phyloP scores from a whole-genome alignment of 1,140 invertebrate genomes.

The Heterodera schachtii region DNA sequence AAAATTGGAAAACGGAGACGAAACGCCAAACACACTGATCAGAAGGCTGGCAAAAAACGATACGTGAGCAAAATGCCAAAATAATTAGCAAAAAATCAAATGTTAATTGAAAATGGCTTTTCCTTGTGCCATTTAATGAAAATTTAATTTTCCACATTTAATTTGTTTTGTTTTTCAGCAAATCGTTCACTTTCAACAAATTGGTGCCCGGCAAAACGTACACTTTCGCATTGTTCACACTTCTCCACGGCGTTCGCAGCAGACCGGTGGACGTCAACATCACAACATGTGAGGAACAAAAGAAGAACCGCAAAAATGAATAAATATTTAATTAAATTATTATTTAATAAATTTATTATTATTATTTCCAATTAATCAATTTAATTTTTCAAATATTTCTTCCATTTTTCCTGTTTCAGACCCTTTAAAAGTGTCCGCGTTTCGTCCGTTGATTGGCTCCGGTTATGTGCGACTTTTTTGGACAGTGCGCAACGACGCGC shows the following conservation, averaged over 20 bases:
- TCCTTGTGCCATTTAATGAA: too few relatives aligned
- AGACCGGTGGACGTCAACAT: conserved; percentile 56
- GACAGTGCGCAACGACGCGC: conserved; percentile 61
- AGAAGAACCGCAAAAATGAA: background rate
- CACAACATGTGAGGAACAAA: conserved; percentile 55
- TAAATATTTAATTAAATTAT: too few relatives aligned
- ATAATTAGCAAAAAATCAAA: background rate
- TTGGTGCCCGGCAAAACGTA: conserved; percentile 64
- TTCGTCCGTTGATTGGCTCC: conserved; percentile 58
- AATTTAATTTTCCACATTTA: too few relatives aligned
- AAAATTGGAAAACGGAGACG: too few relatives aligned
- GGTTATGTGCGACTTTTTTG: conserved; percentile 59
- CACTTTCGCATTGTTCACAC: conserved; percentile 55
- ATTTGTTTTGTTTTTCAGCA: conserved; percentile 43
- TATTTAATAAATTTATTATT: too few relatives aligned
- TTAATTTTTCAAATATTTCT: too few relatives aligned
- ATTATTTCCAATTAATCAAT: too few relatives aligned
- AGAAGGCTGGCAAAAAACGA: conserved; percentile 58
- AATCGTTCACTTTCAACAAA: conserved; percentile 65
- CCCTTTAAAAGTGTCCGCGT: conserved; percentile 60
- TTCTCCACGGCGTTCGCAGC: conserved; percentile 60
- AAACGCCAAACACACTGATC: conserved; percentile 20
- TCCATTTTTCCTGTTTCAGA: conserved; percentile 46
- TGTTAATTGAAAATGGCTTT: background rate
- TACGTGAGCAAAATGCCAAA: conserved; percentile 44